Evolutionary conservation across 2,113 vertebrate species (phyloP).

Genomic region (Dromiciops gliroides): DNA sequence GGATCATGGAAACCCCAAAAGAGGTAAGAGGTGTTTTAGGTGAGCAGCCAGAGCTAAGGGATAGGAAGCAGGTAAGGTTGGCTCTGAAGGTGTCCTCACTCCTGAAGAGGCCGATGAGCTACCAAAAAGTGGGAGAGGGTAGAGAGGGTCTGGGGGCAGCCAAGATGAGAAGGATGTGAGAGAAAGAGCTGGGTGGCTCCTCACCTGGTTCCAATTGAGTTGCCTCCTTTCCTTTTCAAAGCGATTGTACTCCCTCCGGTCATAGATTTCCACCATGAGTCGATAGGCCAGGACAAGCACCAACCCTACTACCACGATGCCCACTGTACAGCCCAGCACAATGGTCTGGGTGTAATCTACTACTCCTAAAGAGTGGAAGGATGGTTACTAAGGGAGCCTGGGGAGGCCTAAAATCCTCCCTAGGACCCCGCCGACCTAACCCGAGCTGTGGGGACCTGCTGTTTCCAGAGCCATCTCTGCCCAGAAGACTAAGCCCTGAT

Average conservation of each 20-base stretch:
- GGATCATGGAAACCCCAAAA: background rate
- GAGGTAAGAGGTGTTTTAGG: too few relatives aligned
- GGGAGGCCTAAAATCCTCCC: background rate
- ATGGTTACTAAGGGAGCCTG: too few relatives aligned
- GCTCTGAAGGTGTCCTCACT: background rate
- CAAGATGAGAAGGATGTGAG: background rate
- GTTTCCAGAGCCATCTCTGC: too few relatives aligned
- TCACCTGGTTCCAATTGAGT: conserved; percentile 84
- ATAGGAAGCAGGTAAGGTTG: background rate
- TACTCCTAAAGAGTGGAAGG: conserved; percentile 30
- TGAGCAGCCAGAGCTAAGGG: background rate
- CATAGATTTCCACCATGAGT: conserved; percentile 80
- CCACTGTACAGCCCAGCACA: conserved; percentile 75
- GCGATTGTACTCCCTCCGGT: conserved; percentile 82
- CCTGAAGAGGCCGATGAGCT: background rate
- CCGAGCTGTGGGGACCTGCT: background rate
- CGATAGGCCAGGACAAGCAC: conserved; percentile 80
- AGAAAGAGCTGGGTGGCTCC: background rate
- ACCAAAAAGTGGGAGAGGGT: background rate
- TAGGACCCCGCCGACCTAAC: background rate
- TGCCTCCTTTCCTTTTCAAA: conserved; percentile 79
- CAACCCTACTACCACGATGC: conserved; percentile 83
- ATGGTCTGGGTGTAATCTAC: conserved; percentile 69
- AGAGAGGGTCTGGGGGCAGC: background rate
- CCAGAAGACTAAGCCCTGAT: background rate